Base-by-base conservation (phyloP, 2,888 invertebrate genomes). In the Halictus quadricinctus region DNA sequence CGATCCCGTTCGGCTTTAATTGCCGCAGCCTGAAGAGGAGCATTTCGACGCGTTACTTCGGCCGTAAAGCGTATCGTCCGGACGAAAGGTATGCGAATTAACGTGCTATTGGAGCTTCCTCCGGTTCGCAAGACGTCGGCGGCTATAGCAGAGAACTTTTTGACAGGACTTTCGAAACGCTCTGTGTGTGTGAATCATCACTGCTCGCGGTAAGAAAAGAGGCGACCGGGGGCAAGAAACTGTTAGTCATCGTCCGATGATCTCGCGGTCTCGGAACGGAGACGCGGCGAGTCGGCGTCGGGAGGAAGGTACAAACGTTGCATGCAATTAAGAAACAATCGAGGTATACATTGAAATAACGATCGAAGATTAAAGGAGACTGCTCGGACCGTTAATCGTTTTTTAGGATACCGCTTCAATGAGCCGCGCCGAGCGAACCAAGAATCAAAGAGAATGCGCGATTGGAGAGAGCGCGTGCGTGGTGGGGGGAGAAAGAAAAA, bases 321-420 rank as follows among this genome's bases (percentile, higher is more conserved):
- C 78, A 58, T 66, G 72, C 54, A 43, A 83, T 83, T 72, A 76
- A 72, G 72, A 46, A 72, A 79, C 72, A 76, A 84, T 78, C 54
- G 78, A 36, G 25, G 72, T 46, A 54, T 54, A 50, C 75, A 75
- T 78, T 36, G n/a, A 70, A 82, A 60, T 54, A 78, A 82, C 70
- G 78, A 70, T 78, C 75, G 75, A 60, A 48, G 74, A 72, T 83
- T 54, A 64, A 64, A 60, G 72, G 60, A 76, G 76, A 75, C 75
- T 74, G 54, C 25, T 46, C 21, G 8, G 69, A 83, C 85, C 83
- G 85, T 85, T 85, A 83, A 83, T 76, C 79, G 83, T 83, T 83
- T 84, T 60, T 83, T 83, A 83, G 76, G 73, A 83, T 76, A 50
- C 69, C 69, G 84, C 80, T 73, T 86, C 66, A 86, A 79, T 79